phyloP scores from a whole-genome alignment of 2,113 vertebrate genomes.

The Typhlomys cinereus region DNA sequence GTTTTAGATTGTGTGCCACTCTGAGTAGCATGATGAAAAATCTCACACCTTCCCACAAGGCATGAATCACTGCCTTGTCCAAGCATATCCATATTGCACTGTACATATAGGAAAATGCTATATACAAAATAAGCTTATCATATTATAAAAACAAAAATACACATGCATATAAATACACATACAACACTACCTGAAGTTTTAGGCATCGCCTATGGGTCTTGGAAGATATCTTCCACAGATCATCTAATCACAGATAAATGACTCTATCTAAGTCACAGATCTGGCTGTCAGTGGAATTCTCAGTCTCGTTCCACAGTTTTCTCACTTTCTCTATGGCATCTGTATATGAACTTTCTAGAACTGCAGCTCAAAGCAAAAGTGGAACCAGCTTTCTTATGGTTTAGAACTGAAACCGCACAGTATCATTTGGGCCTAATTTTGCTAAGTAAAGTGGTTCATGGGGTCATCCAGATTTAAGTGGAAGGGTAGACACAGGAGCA shows the following conservation, averaged over 20 bases:
- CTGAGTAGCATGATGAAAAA: background rate
- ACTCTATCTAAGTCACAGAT: background rate
- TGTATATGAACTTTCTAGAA: background rate
- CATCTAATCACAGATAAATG: background rate
- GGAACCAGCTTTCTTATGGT: background rate
- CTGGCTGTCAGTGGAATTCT: background rate
- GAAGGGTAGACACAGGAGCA: background rate
- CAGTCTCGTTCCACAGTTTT: background rate
- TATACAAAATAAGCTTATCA: too few relatives aligned
- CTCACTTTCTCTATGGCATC: background rate
- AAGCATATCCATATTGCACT: background rate
- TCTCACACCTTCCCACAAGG: background rate
- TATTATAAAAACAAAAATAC: background rate
- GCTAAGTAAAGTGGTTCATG: background rate
- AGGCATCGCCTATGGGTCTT: background rate
- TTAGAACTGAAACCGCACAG: background rate
- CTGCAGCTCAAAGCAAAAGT: background rate
- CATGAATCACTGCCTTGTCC: background rate
- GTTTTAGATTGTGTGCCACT: background rate
- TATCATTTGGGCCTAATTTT: background rate
- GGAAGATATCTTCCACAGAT: background rate
- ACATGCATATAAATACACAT: background rate
- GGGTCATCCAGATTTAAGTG: background rate
- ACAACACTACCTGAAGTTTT: background rate
- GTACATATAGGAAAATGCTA: too few relatives aligned